These are phyloP conservation scores for Probosciger aterrimus DNA, from an alignment of 2,113 vertebrate species.

Conservation along the genomic window DNA sequence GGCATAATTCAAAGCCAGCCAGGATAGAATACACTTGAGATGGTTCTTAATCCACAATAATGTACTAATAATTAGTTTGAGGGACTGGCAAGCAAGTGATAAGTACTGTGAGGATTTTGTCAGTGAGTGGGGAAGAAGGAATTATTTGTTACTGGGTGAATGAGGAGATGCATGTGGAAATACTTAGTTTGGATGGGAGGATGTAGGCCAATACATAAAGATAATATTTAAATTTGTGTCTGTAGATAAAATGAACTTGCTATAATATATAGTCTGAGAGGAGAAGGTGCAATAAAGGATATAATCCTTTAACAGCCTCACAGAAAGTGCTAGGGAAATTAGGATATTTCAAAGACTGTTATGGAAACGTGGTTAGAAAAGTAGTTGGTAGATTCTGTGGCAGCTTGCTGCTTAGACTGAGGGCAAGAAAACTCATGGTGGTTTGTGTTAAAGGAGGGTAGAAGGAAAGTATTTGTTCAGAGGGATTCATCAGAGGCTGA, in stretches of 20 bases:
- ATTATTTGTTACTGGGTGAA: background rate
- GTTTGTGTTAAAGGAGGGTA: background rate
- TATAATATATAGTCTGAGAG: background rate
- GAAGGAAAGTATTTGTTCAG: background rate
- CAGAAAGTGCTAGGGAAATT: background rate
- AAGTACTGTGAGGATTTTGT: background rate
- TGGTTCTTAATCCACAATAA: background rate
- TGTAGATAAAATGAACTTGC: background rate
- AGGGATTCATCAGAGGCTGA: background rate
- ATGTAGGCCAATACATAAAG: background rate
- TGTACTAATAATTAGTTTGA: background rate
- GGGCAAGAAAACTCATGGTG: background rate
- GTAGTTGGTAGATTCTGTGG: background rate
- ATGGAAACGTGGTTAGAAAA: background rate
- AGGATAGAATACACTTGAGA: background rate
- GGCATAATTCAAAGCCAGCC: background rate
- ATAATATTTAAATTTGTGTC: background rate
- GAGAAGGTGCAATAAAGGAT: background rate
- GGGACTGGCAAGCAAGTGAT: background rate
- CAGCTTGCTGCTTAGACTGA: background rate
- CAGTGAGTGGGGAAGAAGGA: background rate
- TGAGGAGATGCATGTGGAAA: background rate
- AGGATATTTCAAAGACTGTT: background rate
- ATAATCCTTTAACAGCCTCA: background rate
- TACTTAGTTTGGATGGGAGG: background rate